phyloP scores from a whole-genome alignment of 2,888 invertebrate genomes.

The Chalcis sispes region DNA sequence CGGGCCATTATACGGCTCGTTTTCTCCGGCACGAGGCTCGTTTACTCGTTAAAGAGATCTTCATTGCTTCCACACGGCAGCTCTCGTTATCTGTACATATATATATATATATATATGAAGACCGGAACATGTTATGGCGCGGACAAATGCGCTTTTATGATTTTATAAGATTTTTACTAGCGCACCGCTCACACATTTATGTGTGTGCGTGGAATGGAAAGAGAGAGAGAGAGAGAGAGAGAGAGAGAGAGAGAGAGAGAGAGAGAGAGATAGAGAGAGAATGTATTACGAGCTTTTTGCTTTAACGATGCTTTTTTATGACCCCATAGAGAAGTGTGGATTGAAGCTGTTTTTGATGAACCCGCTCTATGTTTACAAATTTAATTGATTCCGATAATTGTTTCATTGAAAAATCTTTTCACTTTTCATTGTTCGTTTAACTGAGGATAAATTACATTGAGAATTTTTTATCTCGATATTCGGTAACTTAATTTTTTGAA shows the following conservation, averaged over 20 bases:
- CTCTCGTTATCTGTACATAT: too few species aligned
- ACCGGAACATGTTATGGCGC: background rate
- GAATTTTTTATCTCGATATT: background rate
- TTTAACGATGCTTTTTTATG: slow-evolving; percentile 12
- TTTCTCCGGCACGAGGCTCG: slow-evolving; percentile 23
- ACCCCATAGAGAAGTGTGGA: slow-evolving; percentile 19
- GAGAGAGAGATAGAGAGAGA: too few species aligned
- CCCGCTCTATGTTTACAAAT: slow-evolving; percentile 13
- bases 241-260: too few species aligned
- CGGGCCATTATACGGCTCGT: slow-evolving; percentile 32
- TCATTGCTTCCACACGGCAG: slow-evolving; percentile 6
- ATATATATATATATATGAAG: too few species aligned
- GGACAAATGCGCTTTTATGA: slow-evolving; percentile 46
- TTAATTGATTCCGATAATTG: slow-evolving; percentile 27
- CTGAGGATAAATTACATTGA: too few species aligned
- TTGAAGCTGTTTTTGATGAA: slow-evolving; percentile 35
- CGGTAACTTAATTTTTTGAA: background rate
- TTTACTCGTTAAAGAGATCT: slow-evolving; percentile 50
- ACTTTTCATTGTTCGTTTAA: background rate
- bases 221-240: too few species aligned
- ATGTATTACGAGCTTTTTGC: slow-evolving; percentile 11
- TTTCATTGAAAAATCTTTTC: background rate
- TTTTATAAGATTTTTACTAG: slow-evolving; percentile 46
- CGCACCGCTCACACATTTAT: background rate
- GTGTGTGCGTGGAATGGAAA: too few species aligned